Base-by-base conservation (phyloP, 2,888 invertebrate genomes). In the Catocala fraxini region DNA sequence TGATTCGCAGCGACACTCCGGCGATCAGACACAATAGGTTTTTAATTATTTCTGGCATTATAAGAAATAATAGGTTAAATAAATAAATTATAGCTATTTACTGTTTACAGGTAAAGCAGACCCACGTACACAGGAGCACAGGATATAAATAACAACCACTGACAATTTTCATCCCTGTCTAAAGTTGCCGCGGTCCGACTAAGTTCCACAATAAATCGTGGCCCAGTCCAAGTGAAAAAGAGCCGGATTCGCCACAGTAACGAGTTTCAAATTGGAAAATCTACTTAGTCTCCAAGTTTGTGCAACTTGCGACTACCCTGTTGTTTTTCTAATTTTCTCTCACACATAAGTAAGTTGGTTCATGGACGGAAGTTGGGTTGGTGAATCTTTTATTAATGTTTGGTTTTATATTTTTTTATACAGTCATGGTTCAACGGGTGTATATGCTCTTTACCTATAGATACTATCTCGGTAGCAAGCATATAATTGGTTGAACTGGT, bases 261-360 rank as follows among this genome's bases (percentile, higher is more conserved):
- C 88, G 89, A 90, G 87, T 89, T 89, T 86, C 83, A 89, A 90
- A 91, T 91, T 89, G 90, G 90, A 90, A 90, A 90, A 87, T 88
- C 86, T 88, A 89, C 89, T 88, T 86, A 82, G 82, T 81, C 71
- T 48, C 80, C 70, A 74, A 83, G 84, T 81, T 85, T 81, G 65
- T 60, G 42, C 56, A 52, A 66, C 63, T 71, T 73, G 51, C 51
- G 66, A 13, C 53, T 51, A 49, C 4, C 25, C 9, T 52, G 63
- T 60, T 70, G 65, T 83, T 84, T 83, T 79, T 82, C 80, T 81
- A 82, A 83, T 84, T 84, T 81, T 81, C 78, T 70, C 71, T 70
- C 56, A 56, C 68, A 66, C 63, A 68, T 53, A 59, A 62, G 56
- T 64, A 55, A 53, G 59, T 45, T 33, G 39, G 42, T 63, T 63